Evolutionary conservation across 2,113 vertebrate genomes (phyloP).

Genomic region (Eclectus roratus): DNA sequence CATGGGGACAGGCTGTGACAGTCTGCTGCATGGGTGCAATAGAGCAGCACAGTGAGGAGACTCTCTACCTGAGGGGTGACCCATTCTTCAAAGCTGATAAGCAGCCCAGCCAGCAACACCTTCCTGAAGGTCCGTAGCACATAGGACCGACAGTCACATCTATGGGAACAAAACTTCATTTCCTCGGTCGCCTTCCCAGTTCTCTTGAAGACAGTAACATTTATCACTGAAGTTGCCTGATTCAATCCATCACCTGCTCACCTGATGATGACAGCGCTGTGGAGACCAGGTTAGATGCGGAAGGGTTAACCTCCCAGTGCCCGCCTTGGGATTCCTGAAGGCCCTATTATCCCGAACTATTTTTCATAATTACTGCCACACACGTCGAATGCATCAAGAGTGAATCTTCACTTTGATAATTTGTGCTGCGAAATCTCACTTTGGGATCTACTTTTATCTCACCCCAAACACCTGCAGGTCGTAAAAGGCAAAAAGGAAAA

Average conservation of each 20-base stretch:
- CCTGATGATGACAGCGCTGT: not conserved
- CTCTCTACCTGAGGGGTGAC: not conserved
- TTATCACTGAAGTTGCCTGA: not conserved
- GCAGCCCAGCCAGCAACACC: not conserved
- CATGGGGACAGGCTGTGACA: fast-evolving
- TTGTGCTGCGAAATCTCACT: constrained; percentile 73
- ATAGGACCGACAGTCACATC: not conserved
- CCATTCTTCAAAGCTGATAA: not conserved
- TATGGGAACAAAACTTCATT: not conserved
- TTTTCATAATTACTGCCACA: constrained; percentile 80
- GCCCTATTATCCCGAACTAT: constrained; percentile 73
- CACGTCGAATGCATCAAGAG: constrained; percentile 80
- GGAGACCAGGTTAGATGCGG: constrained; percentile 45
- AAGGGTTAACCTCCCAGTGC: constrained; percentile 66
- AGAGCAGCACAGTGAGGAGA: not conserved
- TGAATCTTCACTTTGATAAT: constrained; percentile 78
- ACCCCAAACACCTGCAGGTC: constrained; percentile 77
- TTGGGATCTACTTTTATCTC: constrained; percentile 79
- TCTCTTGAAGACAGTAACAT: not conserved
- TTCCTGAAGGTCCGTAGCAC: not conserved
- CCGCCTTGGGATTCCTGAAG: constrained; percentile 68
- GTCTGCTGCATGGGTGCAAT: not conserved
- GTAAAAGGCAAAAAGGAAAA: constrained; percentile 68
- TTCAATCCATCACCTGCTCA: constrained; percentile 21
- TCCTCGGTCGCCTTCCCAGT: fast-evolving